Evolutionary conservation across 2,797 vertebrate genomes (phyloP).

Genomic region (Loriculus beryllinus): DNA sequence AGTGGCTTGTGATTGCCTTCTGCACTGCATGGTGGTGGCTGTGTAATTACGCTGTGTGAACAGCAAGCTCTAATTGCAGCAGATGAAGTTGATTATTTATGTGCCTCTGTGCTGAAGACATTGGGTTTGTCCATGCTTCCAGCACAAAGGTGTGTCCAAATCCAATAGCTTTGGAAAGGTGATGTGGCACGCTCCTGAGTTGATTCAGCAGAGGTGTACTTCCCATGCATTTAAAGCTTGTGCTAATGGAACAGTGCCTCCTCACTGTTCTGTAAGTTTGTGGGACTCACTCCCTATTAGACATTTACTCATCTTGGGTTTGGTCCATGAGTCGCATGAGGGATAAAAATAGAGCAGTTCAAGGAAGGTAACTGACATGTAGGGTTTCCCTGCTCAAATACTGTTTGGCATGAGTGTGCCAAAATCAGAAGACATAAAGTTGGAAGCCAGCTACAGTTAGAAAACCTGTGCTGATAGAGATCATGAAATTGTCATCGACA

Average conservation of each 20-base stretch:
- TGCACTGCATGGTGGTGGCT: not conserved
- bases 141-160: not conserved
- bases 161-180: not conserved
- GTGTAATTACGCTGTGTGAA: not conserved
- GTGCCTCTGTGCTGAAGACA: not conserved
- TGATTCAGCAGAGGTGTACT: not conserved
- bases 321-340: not conserved
- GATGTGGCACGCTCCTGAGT: rapidly evolving
- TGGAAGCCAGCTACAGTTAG: not conserved
- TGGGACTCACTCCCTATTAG: not conserved
- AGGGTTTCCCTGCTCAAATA: not conserved
- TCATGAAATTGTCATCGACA: not conserved
- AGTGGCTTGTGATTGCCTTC: constrained; percentile 34
- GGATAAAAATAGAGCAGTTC: not conserved
- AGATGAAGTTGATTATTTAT: constrained; percentile 17
- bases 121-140: not conserved
- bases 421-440: not conserved
- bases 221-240: not conserved
- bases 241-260: not conserved
- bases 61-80: not conserved
- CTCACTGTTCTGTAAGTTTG: not conserved
- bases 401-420: not conserved
- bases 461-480: not conserved
- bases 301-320: not conserved
- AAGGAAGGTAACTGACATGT: not conserved